Conservation (phyloP, 2,888 invertebrate genomes). For the Zaprionus lineosus region DNA sequence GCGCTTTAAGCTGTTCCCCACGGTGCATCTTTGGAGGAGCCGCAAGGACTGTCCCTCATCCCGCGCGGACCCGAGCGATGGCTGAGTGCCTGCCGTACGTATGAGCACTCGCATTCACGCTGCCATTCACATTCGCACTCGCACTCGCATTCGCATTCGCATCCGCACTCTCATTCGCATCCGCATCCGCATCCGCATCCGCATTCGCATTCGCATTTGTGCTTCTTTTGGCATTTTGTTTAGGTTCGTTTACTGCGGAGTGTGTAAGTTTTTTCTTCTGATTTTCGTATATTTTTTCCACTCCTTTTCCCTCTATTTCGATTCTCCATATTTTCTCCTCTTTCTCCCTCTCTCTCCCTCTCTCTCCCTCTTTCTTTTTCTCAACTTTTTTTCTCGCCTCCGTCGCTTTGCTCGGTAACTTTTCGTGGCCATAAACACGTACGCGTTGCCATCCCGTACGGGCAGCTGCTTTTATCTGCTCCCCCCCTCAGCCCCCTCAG, state of each 20-base stretch:
- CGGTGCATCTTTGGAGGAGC: constrained; percentile 11
- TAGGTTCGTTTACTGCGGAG: constrained; percentile 30
- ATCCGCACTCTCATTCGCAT: constrained; percentile 23
- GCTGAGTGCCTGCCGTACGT: constrained; percentile 12
- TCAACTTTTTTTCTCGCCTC: constrained; percentile 25
- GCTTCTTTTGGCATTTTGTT: constrained; percentile 36
- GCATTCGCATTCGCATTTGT: constrained; percentile 11
- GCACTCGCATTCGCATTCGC: constrained; percentile 15
- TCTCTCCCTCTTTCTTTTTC: constrained; percentile 10
- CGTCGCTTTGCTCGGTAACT: constrained; percentile 66
- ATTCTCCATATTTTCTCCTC: constrained; percentile 2
- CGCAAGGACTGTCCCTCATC: background rate
- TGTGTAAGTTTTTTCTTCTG: constrained; percentile 52
- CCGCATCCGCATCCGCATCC: constrained; percentile 17
- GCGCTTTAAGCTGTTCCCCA: constrained; percentile 31
- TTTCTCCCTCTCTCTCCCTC: constrained; percentile 21
- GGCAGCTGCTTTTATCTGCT: constrained; percentile 63
- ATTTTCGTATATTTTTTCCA: constrained; percentile 30
- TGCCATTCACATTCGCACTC: constrained; percentile 9
- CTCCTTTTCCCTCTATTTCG: constrained; percentile 5
- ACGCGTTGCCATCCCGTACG: constrained; percentile 62
- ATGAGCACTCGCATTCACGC: constrained; percentile 23
- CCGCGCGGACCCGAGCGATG: no score
- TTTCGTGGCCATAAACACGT: constrained; percentile 74
- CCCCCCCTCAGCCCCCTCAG: constrained; percentile 9